These are phyloP conservation scores for Caiman crocodilus DNA, from an alignment of 2,797 vertebrate genomes.

Conservation along the genomic window DNA sequence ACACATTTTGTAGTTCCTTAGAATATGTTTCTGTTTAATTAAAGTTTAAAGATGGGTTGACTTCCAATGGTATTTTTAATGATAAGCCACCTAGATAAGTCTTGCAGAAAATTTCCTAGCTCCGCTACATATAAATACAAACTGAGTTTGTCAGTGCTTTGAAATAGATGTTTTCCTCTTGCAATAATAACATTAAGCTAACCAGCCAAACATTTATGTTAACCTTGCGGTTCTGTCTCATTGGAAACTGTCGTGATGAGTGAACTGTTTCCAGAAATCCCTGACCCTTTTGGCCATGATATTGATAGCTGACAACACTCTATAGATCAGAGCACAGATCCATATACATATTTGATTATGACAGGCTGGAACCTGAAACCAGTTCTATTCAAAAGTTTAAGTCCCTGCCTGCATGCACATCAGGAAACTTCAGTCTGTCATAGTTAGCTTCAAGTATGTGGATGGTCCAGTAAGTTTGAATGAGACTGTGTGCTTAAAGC, in stretches of 20 bases:
- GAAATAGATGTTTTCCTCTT: background rate
- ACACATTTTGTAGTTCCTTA: background rate
- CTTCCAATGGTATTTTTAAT: background rate
- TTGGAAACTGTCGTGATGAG: background rate
- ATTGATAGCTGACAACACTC: background rate
- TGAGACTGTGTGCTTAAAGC: background rate
- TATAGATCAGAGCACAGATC: background rate
- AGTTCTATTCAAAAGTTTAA: background rate
- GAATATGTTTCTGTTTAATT: background rate
- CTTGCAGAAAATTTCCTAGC: background rate
- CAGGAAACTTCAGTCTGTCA: background rate
- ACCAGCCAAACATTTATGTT: background rate
- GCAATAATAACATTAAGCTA: background rate
- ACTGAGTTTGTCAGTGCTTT: background rate
- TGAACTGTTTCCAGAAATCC: background rate
- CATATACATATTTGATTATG: background rate
- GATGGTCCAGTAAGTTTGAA: background rate
- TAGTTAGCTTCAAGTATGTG: background rate
- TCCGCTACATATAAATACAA: background rate
- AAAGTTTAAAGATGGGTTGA: background rate
- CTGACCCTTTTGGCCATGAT: background rate
- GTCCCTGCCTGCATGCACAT: background rate
- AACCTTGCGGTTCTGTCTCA: background rate
- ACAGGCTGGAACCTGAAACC: rapidly evolving
- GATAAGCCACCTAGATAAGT: background rate